Evolutionary conservation across 2,888 invertebrate genomes (phyloP).

Genomic region (Diploptera punctata): DNA sequence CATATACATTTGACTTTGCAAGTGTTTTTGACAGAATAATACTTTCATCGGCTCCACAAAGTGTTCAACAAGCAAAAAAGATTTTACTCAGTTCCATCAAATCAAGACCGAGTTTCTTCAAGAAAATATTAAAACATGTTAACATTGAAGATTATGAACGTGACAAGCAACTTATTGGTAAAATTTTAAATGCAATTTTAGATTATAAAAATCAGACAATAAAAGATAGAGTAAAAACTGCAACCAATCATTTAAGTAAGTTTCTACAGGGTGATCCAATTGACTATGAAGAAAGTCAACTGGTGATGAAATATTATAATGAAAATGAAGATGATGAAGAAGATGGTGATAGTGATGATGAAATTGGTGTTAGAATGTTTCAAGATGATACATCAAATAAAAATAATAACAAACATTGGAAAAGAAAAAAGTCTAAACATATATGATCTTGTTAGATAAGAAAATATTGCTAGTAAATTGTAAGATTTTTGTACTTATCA

Average conservation of each 20-base stretch:
- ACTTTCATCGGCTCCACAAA: conserved; percentile 23
- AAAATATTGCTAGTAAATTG: too few relatives aligned
- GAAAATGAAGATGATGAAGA: neutral
- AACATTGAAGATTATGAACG: conserved; percentile 8
- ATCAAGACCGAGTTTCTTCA: conserved; percentile 18
- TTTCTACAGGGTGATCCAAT: conserved; percentile 16
- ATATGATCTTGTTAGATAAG: too few relatives aligned
- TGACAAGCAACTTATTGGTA: neutral
- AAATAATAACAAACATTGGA: neutral
- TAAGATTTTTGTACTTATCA: too few relatives aligned
- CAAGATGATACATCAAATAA: neutral
- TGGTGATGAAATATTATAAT: neutral
- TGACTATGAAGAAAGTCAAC: neutral
- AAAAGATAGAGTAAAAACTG: neutral
- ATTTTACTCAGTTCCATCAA: conserved; percentile 15
- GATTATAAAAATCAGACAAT: neutral
- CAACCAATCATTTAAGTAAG: neutral
- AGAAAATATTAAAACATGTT: neutral
- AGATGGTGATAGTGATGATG: neutral
- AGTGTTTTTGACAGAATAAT: conserved; percentile 19
- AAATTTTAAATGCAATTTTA: conserved; percentile 15
- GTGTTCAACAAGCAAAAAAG: conserved; percentile 23
- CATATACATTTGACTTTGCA: conserved; percentile 34
- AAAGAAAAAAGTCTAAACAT: neutral
- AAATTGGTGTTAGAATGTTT: neutral